phyloP scores from a whole-genome alignment of 2,113 vertebrate genomes.

The Casuarius casuarius region DNA sequence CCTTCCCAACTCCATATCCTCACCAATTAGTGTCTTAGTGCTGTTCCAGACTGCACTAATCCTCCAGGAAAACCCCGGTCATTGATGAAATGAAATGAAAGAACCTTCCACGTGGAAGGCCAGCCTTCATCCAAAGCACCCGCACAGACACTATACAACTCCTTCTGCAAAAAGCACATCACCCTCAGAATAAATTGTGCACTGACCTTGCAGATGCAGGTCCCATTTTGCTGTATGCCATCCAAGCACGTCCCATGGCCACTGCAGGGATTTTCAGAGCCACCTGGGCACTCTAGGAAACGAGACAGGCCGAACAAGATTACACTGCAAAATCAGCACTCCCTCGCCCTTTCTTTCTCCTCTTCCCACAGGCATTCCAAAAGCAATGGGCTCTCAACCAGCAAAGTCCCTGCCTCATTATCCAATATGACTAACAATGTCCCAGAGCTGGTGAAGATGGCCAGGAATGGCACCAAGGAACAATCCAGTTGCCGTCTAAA shows the following conservation, averaged over 20 bases:
- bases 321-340: neutral
- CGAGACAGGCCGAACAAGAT: neutral
- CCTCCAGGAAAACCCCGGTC: neutral
- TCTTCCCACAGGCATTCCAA: neutral
- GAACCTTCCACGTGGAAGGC: neutral
- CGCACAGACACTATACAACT: neutral
- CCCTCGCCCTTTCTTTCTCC: neutral
- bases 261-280: constrained; percentile 82
- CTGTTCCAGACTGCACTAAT: neutral
- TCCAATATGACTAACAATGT: neutral
- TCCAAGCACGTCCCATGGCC: constrained; percentile 87
- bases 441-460: neutral
- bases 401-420: neutral
- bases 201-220: constrained; percentile 90
- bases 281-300: constrained; percentile 87
- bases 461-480: neutral
- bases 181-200: neutral
- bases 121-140: neutral
- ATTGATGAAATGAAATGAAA: neutral
- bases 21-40: neutral
- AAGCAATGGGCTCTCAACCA: neutral
- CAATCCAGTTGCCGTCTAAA: neutral
- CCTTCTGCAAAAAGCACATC: neutral
- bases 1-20: neutral
- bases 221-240: constrained; percentile 86